Evolutionary conservation across 2,113 vertebrate species (phyloP).

Genomic region (Chlorodrepanis virens): DNA sequence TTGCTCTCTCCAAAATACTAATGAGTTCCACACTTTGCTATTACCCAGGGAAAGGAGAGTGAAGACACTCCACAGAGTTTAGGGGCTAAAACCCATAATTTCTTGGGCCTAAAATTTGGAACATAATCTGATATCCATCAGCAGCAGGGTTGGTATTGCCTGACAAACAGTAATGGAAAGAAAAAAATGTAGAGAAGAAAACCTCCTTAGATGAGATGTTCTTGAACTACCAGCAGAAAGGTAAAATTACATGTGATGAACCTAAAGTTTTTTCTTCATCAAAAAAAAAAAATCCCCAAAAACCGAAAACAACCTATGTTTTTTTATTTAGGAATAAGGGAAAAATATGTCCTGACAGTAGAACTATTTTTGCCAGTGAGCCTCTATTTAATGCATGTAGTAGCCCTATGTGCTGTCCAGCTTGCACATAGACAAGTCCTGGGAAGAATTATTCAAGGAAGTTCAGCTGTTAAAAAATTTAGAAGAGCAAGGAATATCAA

Average conservation of each 20-base stretch:
- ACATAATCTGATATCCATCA: background rate
- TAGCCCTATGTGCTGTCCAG: background rate
- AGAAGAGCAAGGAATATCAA: background rate
- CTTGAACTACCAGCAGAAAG: background rate
- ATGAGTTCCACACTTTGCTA: background rate
- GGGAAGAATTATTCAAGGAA: background rate
- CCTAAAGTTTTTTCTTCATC: background rate
- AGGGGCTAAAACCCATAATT: background rate
- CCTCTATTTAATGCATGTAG: background rate
- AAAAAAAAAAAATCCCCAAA: background rate
- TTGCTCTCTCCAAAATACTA: background rate
- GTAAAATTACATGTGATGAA: background rate
- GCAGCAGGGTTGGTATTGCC: background rate
- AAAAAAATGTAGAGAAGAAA: background rate
- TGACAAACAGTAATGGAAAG: background rate
- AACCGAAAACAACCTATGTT: rapidly evolving
- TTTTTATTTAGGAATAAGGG: background rate
- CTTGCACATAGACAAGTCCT: background rate
- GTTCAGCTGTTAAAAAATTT: background rate
- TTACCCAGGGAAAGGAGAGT: background rate
- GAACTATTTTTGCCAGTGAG: background rate
- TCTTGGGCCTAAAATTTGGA: background rate
- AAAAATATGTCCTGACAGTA: background rate
- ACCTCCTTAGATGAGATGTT: background rate
- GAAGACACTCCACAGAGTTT: background rate